Conservation (phyloP, 37 sponge, comb jelly and placozoan species). For the Petrosia ficiformis region DNA sequence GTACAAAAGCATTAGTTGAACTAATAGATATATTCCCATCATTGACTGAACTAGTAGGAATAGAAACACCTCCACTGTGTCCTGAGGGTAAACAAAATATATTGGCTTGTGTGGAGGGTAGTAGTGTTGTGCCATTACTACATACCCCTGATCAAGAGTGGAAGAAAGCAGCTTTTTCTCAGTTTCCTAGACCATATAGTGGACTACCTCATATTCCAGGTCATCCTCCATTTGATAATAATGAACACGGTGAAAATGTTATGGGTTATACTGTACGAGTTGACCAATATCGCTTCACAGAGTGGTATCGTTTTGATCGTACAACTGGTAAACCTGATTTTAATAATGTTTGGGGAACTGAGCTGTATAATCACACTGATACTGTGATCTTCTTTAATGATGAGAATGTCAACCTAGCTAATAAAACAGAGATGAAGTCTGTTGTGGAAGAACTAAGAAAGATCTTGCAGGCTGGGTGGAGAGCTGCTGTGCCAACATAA, state of each 20-base stretch:
- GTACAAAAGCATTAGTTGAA: slow-evolving; percentile 10
- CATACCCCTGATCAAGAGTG: slow-evolving; percentile 1
- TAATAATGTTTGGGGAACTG: not conserved
- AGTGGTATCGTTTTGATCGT: slow-evolving; percentile 15
- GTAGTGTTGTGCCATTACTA: slow-evolving; percentile 10
- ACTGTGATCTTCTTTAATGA: slow-evolving; percentile 2
- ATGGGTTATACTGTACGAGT: slow-evolving; percentile 52
- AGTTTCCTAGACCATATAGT: slow-evolving; percentile 1
- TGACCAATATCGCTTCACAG: slow-evolving; percentile 22
- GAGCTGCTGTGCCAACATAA: slow-evolving; percentile 6
- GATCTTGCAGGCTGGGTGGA: slow-evolving; percentile 19
- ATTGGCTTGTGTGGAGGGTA: slow-evolving; percentile 11
- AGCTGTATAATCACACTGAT: slow-evolving; percentile 26
- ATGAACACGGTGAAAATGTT: slow-evolving; percentile 29
- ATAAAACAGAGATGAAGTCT: not conserved
- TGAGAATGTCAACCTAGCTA: slow-evolving; percentile 27
- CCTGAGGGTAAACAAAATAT: not conserved
- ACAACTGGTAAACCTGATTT: slow-evolving; percentile 2
- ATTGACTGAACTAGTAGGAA: slow-evolving; percentile 23
- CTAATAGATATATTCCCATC: slow-evolving; percentile 24
- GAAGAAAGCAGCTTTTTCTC: slow-evolving; percentile 37
- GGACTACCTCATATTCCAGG: not conserved
- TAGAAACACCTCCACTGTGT: slow-evolving; percentile 5
- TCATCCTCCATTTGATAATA: not conserved
- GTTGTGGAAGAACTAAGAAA: slow-evolving; percentile 1